Evolutionary conservation across 2,888 invertebrate genomes (phyloP).

Genomic region (Shargacucullia verbasci): DNA sequence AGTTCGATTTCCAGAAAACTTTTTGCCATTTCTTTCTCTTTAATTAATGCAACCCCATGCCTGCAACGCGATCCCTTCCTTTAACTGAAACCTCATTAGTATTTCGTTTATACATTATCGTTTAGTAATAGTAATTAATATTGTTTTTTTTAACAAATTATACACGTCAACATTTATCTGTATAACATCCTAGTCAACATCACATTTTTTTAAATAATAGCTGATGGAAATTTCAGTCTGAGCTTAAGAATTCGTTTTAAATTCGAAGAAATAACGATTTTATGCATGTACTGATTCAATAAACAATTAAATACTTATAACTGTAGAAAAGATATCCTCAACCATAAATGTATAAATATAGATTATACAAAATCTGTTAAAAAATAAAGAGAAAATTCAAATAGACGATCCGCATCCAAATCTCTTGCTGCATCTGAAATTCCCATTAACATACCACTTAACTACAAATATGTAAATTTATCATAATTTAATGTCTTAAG

Average conservation of each 20-base stretch:
- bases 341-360: no score
- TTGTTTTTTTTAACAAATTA: constrained; percentile 84
- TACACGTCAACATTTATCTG: constrained; percentile 81
- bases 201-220: constrained; percentile 82
- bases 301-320: neutral
- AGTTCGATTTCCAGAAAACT: constrained; percentile 22
- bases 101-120: constrained; percentile 61
- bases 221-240: constrained; percentile 48
- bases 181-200: constrained; percentile 83
- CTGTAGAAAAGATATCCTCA: no score
- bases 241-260: neutral
- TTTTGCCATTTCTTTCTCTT: constrained; percentile 18
- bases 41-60: constrained; percentile 35
- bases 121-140: constrained; percentile 64
- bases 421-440: constrained; percentile 37
- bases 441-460: constrained; percentile 49
- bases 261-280: constrained; percentile 10
- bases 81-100: constrained; percentile 61
- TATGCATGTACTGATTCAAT: neutral
- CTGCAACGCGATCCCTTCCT: constrained; percentile 27
- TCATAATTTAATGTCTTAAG: constrained; percentile 56
- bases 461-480: constrained; percentile 56
- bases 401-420: constrained; percentile 1
- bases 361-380: no score
- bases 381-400: neutral